phyloP scores from a whole-genome alignment of 2,113 vertebrate genomes.

The Oenanthe melanoleuca region DNA sequence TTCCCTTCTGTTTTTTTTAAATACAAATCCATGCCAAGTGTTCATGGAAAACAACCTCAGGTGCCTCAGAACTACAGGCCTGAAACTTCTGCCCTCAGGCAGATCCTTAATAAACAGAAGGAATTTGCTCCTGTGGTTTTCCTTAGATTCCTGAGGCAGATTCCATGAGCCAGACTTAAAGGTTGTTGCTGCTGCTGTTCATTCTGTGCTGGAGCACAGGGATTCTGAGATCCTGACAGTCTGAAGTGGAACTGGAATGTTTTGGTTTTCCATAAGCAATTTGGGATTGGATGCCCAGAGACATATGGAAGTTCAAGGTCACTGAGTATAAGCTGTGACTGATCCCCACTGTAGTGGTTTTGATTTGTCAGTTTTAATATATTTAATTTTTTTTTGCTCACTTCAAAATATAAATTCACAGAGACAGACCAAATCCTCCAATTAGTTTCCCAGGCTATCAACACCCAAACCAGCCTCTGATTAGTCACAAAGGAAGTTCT shows the following conservation, averaged over 20 bases:
- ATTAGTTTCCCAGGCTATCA: too few species aligned
- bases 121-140: neutral
- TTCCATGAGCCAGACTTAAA: neutral
- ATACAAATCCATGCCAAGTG: rapidly evolving
- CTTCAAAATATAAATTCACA: too few species aligned
- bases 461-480: too few species aligned
- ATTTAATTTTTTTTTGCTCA: too few species aligned
- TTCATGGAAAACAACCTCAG: neutral
- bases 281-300: neutral
- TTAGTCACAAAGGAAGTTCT: too few species aligned
- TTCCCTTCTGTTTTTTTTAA: neutral
- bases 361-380: too few species aligned
- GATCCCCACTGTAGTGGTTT: neutral
- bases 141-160: neutral
- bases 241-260: neutral
- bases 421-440: too few species aligned
- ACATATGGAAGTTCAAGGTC: neutral
- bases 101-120: neutral
- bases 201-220: rapidly evolving
- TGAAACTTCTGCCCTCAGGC: neutral
- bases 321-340: rapidly evolving
- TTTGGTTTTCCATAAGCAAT: neutral
- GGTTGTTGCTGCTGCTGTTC: neutral
- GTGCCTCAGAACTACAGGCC: neutral
- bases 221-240: neutral